Percentiles rank a stretch among this genome's conserved stretches.
Conservation (phyloP, 1,140 invertebrate genomes). For the Wiebesia pumilae region DNA sequence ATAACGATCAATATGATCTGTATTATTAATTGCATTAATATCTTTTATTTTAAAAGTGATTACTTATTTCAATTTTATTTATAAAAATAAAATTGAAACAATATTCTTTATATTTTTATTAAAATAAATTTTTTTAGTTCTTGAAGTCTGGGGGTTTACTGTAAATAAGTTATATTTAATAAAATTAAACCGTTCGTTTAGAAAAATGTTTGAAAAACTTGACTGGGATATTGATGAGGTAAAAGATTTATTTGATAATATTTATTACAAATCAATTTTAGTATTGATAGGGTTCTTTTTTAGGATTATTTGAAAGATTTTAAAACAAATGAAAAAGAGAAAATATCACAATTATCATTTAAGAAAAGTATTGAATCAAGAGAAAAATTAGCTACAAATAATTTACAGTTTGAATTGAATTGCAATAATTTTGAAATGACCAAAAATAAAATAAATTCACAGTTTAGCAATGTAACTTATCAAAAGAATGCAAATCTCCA, state of each 20-base stretch:
- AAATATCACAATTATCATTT: background rate
- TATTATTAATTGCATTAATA: too few relatives aligned
- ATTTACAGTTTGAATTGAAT: background rate
- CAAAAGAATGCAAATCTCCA: constrained; percentile 44
- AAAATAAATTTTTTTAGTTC: too few relatives aligned
- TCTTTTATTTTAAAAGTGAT: too few relatives aligned
- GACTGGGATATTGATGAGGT: constrained; percentile 63
- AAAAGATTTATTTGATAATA: constrained; percentile 30
- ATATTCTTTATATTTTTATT: too few relatives aligned
- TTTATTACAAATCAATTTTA: constrained; percentile 17
- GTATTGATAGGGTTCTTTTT: constrained; percentile 43
- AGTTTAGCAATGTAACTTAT: constrained; percentile 4
- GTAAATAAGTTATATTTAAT: too few relatives aligned
- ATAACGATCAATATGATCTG: too few relatives aligned
- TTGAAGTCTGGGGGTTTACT: too few relatives aligned
- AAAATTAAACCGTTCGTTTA: too few relatives aligned
- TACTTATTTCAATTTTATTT: too few relatives aligned
- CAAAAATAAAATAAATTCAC: constrained; percentile 6
- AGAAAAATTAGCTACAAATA: background rate
- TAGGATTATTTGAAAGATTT: constrained; percentile 58
- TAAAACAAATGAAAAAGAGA: constrained; percentile 38
- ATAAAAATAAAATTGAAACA: too few relatives aligned
- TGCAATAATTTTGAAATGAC: background rate
- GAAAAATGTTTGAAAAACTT: constrained; percentile 60
- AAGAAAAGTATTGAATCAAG: background rate